Evolutionary conservation across 2,797 vertebrate species (phyloP), one percentile per base, ranked within the genome.

Genomic region (Manis javanica): DNA sequence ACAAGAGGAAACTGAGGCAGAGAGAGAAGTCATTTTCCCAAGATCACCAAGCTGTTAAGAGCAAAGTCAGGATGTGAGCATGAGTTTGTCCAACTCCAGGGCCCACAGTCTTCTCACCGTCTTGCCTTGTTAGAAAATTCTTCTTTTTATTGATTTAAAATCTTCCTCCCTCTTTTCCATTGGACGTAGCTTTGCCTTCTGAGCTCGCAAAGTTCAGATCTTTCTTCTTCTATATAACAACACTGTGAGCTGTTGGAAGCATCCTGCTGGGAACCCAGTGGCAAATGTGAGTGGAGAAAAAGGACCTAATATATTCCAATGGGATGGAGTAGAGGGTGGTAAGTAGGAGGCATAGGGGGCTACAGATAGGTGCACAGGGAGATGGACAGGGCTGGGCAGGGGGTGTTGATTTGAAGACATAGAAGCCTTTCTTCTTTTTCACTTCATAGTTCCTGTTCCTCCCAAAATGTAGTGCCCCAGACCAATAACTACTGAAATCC

Each of bases 101-200:
- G 26, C 42, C 63, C 21, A 68, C 26, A 46, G 31, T 72, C 57
- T 94, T 82, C 11, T 34, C 68, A 14, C 10, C n/a, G 15, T 23
- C 31, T 18, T 7, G 74, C 29, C 53, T 69, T 42, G 18, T 55
- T 82, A 86, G 92, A 90, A 94, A 92, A 66, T 24, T 59, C 42
- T 72, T 79, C 37, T 24, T 94, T 81, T 68, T 53, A 57, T 49
- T 84, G 51, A 84, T 59, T n/a, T 21, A 77, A 95, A 92, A 19
- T n/a, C 71, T 49, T 29, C 42, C 34, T 74, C 26, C 10, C 7
- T 64, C 64, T 91, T 89, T 85, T 55, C 75, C 12, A 1, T 23
- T 83, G 75, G 39, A 59, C 24, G 18, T 72, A 12, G 34, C 24
- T 94, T 69, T 87, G n/a, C 34, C 37, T 91, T 92, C 29, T n/a